Base-by-base conservation (phyloP, 2,888 invertebrate genomes). In the Papilio gigon region DNA sequence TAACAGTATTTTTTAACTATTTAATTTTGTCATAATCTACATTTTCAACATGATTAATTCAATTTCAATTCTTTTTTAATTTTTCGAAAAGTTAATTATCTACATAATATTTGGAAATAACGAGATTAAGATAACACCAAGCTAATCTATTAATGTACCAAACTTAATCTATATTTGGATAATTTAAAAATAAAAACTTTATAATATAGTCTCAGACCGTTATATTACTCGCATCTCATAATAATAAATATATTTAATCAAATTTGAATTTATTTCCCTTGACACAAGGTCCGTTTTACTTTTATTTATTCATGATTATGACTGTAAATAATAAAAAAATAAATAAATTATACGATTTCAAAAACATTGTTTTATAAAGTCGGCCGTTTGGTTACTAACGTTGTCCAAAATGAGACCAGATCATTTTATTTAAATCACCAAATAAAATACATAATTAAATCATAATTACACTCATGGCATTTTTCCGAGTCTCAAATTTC, bases 101-200 rank as follows among this genome's bases (percentile, higher is more conserved):
- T 22, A 30, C 17, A 17, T n/a, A 12, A 12, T 37, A 30, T n/a
- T 56, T 56, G 6, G 53, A n/a, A 22, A 12, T 4, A 17, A 30
- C n/a, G 17, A 8, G 2, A 2, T 17, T 27, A 27, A 8, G 2
- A 2, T 17, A n/a, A 27, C n/a, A 30, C 14, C 0, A 30, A 30
- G 9, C 17, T 9, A 6, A n/a, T 30, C 17, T n/a, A 53, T n/a
- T 53, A 30, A 12, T 61, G 12, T 42, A 20, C 5, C 9, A 25
- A 22, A n/a, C 1, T n/a, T 50, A 50, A 22, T 22, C 20, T 33
- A 33, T 30, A 35, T 47, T 47, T 35, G 22, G 20, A 35, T 14
- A n/a, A 63, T 35, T 9, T 33, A 20, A 63, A 20, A 63, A 35
- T 22, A 14, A 61, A 62, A 47, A 44, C 27, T 30, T 50, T 8